Conservation (phyloP, 2,888 invertebrate species). For the Baronia brevicornis region DNA sequence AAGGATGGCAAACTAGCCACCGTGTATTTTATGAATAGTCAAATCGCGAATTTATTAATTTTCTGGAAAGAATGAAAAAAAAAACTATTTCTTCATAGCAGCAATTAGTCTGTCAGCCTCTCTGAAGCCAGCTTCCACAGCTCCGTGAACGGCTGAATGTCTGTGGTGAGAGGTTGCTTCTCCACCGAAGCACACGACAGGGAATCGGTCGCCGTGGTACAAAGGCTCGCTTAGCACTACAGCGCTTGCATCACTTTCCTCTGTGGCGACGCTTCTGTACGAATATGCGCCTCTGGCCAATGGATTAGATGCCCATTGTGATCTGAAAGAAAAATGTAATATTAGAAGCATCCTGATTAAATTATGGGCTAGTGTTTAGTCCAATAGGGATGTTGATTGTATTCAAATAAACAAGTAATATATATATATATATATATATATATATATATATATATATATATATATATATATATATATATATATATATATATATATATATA, state of each 20-base stretch:
- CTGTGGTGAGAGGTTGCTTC: slow-evolving; percentile 79
- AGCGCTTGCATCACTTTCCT: slow-evolving; percentile 71
- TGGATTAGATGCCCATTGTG: slow-evolving; percentile 79
- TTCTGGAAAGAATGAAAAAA: too few relatives aligned
- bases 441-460: too few relatives aligned
- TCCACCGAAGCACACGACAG: slow-evolving; percentile 79
- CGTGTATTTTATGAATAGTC: too few relatives aligned
- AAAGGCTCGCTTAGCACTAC: slow-evolving; percentile 74
- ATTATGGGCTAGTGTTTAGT: background rate
- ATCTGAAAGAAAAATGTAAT: slow-evolving; percentile 48
- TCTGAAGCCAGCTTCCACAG: slow-evolving; percentile 82
- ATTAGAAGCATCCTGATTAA: background rate
- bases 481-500: too few relatives aligned
- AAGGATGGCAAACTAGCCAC: too few relatives aligned
- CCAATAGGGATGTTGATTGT: too few relatives aligned
- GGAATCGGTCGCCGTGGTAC: slow-evolving; percentile 39
- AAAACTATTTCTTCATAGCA: slow-evolving; percentile 32
- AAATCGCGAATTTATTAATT: too few relatives aligned
- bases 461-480: too few relatives aligned
- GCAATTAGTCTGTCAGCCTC: slow-evolving; percentile 79
- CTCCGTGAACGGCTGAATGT: slow-evolving; percentile 83
- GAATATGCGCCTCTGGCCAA: slow-evolving; percentile 80
- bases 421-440: too few relatives aligned
- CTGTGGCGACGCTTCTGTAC: slow-evolving; percentile 74
- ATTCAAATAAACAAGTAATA: too few relatives aligned